phyloP scores from a whole-genome alignment of 2,797 vertebrate genomes.

The Acanthopagrus latus region DNA sequence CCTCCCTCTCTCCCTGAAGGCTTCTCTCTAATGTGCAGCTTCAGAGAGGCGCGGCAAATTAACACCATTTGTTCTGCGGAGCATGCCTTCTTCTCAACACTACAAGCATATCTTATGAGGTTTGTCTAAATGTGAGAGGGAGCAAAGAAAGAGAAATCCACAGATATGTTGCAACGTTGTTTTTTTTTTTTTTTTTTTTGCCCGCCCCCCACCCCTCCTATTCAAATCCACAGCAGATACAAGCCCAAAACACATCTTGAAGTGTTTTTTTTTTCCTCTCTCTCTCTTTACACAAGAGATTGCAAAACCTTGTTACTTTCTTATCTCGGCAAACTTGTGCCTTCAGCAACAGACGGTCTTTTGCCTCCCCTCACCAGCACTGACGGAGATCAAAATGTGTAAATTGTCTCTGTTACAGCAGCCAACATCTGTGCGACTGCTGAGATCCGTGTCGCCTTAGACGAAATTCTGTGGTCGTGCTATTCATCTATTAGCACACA shows the following conservation, averaged over 20 bases:
- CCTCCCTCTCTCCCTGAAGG: slow-evolving; percentile 87
- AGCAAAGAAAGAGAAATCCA: slow-evolving; percentile 68
- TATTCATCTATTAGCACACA: slow-evolving; percentile 59
- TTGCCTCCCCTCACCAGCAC: slow-evolving; percentile 50
- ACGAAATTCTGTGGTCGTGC: slow-evolving; percentile 48
- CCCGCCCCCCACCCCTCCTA: not conserved
- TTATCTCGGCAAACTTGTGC: slow-evolving; percentile 63
- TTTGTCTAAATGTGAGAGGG: slow-evolving; percentile 81
- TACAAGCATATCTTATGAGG: slow-evolving; percentile 90
- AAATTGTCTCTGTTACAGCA: slow-evolving; percentile 66
- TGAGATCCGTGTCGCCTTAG: slow-evolving; percentile 49
- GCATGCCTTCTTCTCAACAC: slow-evolving; percentile 90
- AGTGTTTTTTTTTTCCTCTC: slow-evolving; percentile 4
- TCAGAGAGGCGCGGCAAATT: slow-evolving; percentile 92
- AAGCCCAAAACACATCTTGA: slow-evolving; percentile 50
- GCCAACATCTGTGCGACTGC: slow-evolving; percentile 69
- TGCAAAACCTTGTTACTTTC: slow-evolving; percentile 55
- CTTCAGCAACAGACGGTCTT: slow-evolving; percentile 64
- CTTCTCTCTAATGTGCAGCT: slow-evolving; percentile 91
- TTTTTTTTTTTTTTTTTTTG: not conserved
- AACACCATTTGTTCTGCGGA: slow-evolving; percentile 96
- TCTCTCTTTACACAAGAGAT: slow-evolving; percentile 56
- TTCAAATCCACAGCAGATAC: slow-evolving; percentile 58
- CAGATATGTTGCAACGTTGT: slow-evolving; percentile 59
- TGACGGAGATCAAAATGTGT: slow-evolving; percentile 71